Percentiles rank a stretch among this genome's conserved stretches.
These are phyloP conservation scores for Spea multiplicata DNA, from an alignment of 2,113 vertebrate species.

Conservation along the genomic window DNA sequence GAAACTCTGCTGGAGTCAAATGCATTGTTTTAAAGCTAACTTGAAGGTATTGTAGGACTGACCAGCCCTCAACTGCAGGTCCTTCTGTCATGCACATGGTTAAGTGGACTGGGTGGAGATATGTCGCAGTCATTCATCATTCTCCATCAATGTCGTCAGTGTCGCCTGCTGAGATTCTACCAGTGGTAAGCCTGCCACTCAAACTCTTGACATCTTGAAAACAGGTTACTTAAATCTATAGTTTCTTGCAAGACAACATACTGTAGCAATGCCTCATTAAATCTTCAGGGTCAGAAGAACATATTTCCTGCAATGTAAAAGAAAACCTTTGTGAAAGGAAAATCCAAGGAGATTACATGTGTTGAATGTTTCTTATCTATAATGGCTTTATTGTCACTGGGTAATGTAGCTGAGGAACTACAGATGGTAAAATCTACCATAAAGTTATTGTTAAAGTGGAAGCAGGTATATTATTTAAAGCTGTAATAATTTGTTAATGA, in stretches of 20 bases:
- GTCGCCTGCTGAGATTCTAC: conserved; percentile 70
- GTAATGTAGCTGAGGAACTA: neutral
- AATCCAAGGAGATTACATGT: neutral
- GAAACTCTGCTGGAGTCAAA: conserved; percentile 74
- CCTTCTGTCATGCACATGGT: conserved; percentile 91
- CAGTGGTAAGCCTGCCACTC: conserved; percentile 60
- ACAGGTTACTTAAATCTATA: conserved; percentile 38
- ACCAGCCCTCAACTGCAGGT: conserved; percentile 62
- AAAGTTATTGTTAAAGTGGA: too few relatives aligned
- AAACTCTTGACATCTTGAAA: conserved; percentile 61
- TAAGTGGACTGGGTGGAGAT: conserved; percentile 72
- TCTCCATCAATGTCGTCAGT: conserved; percentile 77
- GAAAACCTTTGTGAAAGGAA: neutral
- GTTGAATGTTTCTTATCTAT: neutral
- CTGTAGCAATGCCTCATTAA: neutral
- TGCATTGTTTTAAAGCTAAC: conserved; percentile 66
- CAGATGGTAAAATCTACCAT: neutral
- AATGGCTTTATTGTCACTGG: neutral
- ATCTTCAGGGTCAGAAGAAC: neutral
- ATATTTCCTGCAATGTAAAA: neutral
- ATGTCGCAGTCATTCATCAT: conserved; percentile 85
- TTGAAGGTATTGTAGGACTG: conserved; percentile 74
- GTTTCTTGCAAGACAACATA: neutral
- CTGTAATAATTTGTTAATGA: too few relatives aligned
- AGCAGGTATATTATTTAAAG: too few relatives aligned